Conservation (phyloP, 1,140 invertebrate species). For the Oncopeltus fasciatus region DNA sequence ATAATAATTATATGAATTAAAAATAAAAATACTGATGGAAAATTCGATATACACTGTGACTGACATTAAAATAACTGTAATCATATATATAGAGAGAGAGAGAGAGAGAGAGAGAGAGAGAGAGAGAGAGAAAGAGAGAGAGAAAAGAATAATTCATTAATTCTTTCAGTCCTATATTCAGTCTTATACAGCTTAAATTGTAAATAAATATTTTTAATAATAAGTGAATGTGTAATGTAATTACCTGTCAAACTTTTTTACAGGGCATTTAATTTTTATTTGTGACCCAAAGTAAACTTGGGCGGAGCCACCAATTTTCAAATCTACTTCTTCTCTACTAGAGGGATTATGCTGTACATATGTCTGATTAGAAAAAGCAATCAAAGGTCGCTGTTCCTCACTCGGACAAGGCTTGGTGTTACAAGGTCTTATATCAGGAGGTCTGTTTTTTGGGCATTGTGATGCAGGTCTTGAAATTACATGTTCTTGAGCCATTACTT, state of each 20-base stretch:
- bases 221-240: not conserved
- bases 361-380: conserved; percentile 42
- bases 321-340: conserved; percentile 59
- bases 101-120: no score
- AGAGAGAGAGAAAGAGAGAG: no score
- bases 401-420: conserved; percentile 60
- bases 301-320: conserved; percentile 72
- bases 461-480: conserved; percentile 53
- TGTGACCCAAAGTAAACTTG: conserved; percentile 71
- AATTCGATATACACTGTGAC: no score
- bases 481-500: conserved; percentile 77
- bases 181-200: no score
- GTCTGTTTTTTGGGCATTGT: conserved; percentile 52
- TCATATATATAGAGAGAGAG: no score
- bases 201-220: no score
- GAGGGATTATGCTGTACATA: conserved; percentile 65
- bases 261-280: conserved; percentile 80
- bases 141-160: no score
- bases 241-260: conserved; percentile 60
- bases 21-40: no score
- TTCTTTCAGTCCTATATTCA: no score
- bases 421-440: conserved; percentile 58
- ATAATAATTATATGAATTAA: no score
- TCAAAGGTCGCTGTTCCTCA: conserved; percentile 47
- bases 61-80: no score